Conservation (phyloP, 2,113 vertebrate species). For the Noturus placidus region DNA sequence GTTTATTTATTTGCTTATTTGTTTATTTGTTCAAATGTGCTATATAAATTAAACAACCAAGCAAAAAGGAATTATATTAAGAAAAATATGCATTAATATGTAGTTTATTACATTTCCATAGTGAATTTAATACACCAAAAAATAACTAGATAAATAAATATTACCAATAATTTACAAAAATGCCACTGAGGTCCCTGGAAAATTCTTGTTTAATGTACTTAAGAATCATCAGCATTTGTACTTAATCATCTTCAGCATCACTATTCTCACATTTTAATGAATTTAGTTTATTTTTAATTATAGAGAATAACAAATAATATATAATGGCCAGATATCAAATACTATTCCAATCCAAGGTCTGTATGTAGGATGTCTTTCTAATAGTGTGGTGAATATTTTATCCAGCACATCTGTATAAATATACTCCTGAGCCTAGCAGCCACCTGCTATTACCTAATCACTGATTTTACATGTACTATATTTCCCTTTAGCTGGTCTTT, state of each 20-base stretch:
- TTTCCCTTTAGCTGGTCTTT: constrained; percentile 33
- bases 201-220: neutral
- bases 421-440: neutral
- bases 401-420: neutral
- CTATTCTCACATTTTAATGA: neutral
- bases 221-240: too few species aligned
- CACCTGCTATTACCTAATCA: constrained; percentile 20
- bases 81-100: neutral
- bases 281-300: neutral
- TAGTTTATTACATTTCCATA: neutral
- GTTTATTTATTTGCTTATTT: neutral
- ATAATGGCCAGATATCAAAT: neutral
- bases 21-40: neutral
- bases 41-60: neutral
- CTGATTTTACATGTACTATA: constrained; percentile 20
- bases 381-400: constrained; percentile 15
- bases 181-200: neutral
- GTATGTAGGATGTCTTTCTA: neutral
- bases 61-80: neutral
- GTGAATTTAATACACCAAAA: neutral
- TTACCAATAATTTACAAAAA: neutral
- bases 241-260: neutral
- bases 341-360: neutral
- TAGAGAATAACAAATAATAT: neutral
- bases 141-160: neutral